Evolutionary conservation across 2,888 invertebrate genomes (phyloP).

Genomic region (Lottia scabra): DNA sequence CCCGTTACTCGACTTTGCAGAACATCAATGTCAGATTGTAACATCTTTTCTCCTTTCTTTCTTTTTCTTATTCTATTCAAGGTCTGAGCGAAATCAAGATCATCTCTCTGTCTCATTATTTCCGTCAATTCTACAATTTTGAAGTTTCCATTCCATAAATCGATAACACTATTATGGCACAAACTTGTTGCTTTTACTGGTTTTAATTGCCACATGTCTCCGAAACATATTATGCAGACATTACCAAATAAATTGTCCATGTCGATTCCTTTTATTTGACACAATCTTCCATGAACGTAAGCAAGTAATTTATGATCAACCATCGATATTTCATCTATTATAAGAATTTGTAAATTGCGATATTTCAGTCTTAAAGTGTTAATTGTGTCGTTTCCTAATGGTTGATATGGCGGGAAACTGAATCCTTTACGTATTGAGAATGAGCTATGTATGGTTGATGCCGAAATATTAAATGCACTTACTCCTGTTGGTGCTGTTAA

Average conservation of each 20-base stretch:
- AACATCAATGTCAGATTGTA: constrained; percentile 1
- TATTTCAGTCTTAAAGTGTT: constrained; percentile 10
- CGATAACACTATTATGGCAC: not conserved
- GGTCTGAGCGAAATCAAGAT: constrained; percentile 17
- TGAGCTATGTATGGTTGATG: too few species aligned
- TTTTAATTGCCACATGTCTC: not conserved
- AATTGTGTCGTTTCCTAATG: constrained; percentile 4
- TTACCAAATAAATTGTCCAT: not conserved
- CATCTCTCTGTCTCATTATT: constrained; percentile 25
- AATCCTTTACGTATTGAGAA: not conserved
- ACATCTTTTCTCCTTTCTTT: constrained; percentile 10
- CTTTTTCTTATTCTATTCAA: constrained; percentile 22
- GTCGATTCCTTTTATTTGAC: constrained; percentile 16
- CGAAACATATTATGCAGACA: too few species aligned
- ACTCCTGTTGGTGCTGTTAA: not conserved
- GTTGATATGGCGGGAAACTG: constrained; percentile 11
- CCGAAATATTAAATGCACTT: too few species aligned
- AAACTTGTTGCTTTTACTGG: constrained; percentile 21
- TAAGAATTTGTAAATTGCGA: constrained; percentile 8
- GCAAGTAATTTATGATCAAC: constrained; percentile 3
- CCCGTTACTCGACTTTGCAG: constrained; percentile 16
- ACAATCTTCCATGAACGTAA: constrained; percentile 13
- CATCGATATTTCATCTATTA: constrained; percentile 21
- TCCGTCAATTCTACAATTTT: constrained; percentile 20
- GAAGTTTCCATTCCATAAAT: constrained; percentile 28